Evolutionary conservation across 35 echinoderm and acorn worm species (phyloP), one percentile per base, ranked within the genome.

Genomic region (Apostichopus parvimensis): DNA sequence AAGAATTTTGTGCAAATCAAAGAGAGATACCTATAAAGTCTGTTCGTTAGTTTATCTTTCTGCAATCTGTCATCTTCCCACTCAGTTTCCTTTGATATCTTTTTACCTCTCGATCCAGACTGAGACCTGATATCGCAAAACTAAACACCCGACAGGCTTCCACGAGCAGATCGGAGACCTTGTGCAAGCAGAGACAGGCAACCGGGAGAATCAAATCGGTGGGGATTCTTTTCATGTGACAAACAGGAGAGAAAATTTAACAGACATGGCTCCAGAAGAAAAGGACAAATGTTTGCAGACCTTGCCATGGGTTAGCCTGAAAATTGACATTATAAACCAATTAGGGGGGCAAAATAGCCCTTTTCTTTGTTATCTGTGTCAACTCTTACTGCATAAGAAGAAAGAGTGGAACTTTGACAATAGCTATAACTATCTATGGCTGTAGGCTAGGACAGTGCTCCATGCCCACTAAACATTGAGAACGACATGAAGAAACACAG

Each of bases 251-350:
- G 18, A 82, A 54, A 10, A 45, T 45, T 45, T 82, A 54, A 54
- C 79, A 17, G 52, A 45, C 79, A 82, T 82, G 79, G 79, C 79
- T 82, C 79, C 79, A 82, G 79, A 82, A 20, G 24, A n/a, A 45
- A 53, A 82, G 4, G 55, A 25, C 79, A 82, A 82, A 82, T 82
- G 79, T 82, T 82, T 82, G 79, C 24, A 82, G 79, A 56, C 79
- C 79, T 82, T 82, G 79, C 79, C 10, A 54, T 5, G 25, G 79
- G 79, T 53, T 55, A 82, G 8, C 34, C 25, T 12, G 18, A 53
- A 56, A 55, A 55, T 68, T 82, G 79, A 55, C 79, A 82, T 82
- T 82, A 82, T 82, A 34, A 56, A 82, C 45, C 79, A 82, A 82
- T 82, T 82, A 82, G 55, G 24, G 34, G 55, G 9, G 53, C 79